A percentile compares a stretch with the other conserved stretches of the same genome.
Evolutionary conservation across 2,797 vertebrate genomes (phyloP).

Genomic region (Paratrypauchen microcephalus): DNA sequence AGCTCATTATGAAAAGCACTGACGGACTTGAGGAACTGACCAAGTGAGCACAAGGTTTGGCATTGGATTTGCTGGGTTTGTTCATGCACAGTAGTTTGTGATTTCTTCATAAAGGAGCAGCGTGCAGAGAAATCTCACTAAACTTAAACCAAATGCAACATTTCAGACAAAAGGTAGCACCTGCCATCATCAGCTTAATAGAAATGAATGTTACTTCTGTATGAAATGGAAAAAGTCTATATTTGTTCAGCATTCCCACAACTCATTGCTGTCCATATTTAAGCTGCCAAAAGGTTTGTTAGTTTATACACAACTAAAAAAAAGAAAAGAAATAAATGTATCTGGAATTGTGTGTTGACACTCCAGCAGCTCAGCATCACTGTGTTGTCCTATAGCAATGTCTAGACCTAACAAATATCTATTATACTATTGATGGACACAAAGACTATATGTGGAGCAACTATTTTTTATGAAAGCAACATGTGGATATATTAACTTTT

Average conservation of each 20-base stretch:
- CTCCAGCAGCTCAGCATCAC: slow-evolving; percentile 89
- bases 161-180: slow-evolving; percentile 20
- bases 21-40: slow-evolving; percentile 21
- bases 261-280: slow-evolving; percentile 79
- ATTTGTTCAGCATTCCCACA: slow-evolving; percentile 79
- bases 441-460: slow-evolving; percentile 97
- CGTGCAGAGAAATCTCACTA: background rate
- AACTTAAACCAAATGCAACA: slow-evolving; percentile 5
- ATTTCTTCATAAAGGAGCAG: slow-evolving; percentile 15
- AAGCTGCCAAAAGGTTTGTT: slow-evolving; percentile 82
- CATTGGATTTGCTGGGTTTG: slow-evolving; percentile 17
- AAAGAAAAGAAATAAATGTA: slow-evolving; percentile 15
- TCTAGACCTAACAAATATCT: slow-evolving; percentile 94
- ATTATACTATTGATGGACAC: slow-evolving; percentile 96
- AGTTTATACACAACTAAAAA: slow-evolving; percentile 46
- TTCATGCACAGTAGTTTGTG: slow-evolving; percentile 20
- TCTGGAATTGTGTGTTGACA: slow-evolving; percentile 37
- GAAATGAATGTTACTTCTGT: slow-evolving; percentile 68
- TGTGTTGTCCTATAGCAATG: slow-evolving; percentile 94
- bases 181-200: slow-evolving; percentile 5
- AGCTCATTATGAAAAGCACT: slow-evolving; percentile 38
- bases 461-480: slow-evolving; percentile 99
- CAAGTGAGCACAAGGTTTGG: slow-evolving; percentile 51
- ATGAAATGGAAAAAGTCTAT: slow-evolving; percentile 73
- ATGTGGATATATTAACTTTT: slow-evolving; percentile 99